Conservation (phyloP, 2,113 vertebrate species). For the Phaethornis superciliosus region DNA sequence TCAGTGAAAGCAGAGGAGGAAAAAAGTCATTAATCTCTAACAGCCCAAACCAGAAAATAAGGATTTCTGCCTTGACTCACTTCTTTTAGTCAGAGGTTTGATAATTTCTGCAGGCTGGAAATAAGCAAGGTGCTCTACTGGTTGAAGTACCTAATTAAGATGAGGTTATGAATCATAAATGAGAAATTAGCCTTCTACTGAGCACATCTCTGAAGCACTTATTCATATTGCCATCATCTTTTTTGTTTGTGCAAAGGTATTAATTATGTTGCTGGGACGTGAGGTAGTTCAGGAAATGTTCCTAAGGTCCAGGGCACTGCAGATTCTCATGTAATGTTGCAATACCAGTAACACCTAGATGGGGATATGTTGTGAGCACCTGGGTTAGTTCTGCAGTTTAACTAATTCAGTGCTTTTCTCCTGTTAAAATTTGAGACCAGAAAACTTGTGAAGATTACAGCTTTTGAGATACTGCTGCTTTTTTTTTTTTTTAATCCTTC, state of each 20-base stretch:
- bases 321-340: background rate
- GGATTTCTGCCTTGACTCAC: background rate
- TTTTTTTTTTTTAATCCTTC: background rate
- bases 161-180: slow-evolving; percentile 43
- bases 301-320: background rate
- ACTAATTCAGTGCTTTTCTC: background rate
- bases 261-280: slow-evolving; percentile 18
- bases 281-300: background rate
- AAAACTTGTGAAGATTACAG: background rate
- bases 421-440: background rate
- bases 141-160: slow-evolving; percentile 21
- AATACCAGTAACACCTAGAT: background rate
- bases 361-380: background rate
- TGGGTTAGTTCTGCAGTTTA: background rate
- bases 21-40: background rate
- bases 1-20: background rate
- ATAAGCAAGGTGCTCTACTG: slow-evolving; percentile 6
- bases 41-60: background rate
- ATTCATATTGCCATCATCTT: background rate
- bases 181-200: slow-evolving; percentile 36
- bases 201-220: background rate
- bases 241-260: slow-evolving; percentile 17
- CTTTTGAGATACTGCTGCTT: background rate
- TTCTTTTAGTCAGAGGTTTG: background rate
- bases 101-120: background rate